Conservation (phyloP, 2,113 vertebrate species). For the Halcyon senegalensis region DNA sequence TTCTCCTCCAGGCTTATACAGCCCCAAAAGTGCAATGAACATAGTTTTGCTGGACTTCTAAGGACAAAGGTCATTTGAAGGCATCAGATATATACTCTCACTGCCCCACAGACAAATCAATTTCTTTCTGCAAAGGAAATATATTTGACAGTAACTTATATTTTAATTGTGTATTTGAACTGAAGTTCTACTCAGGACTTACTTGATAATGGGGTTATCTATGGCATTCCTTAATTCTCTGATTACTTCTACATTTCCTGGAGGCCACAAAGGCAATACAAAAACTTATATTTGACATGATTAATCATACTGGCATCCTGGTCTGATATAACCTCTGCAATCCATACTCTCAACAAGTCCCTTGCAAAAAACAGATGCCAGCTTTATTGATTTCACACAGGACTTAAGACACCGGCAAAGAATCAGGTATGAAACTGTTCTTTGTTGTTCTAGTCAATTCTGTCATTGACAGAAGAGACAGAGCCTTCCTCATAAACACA, state of each 20-base stretch:
- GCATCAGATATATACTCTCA: not conserved
- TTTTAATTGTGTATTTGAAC: not conserved
- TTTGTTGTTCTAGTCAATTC: not conserved
- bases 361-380: not conserved
- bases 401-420: not conserved
- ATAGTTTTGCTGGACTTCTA: constrained; percentile 50
- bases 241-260: not conserved
- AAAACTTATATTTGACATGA: not conserved
- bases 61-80: not conserved
- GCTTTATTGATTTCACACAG: not conserved
- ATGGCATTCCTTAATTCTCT: not conserved
- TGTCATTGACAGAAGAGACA: not conserved
- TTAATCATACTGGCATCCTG: not conserved
- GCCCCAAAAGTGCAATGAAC: constrained; percentile 26
- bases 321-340: not conserved
- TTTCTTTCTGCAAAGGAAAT: not conserved
- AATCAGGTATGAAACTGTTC: not conserved
- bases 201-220: not conserved
- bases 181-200: not conserved
- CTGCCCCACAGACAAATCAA: not conserved
- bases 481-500: not conserved
- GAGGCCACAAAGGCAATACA: not conserved
- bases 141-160: not conserved
- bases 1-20: constrained; percentile 37
- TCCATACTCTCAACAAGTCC: not conserved